These are phyloP conservation scores for Drepana falcataria DNA, from an alignment of 2,888 invertebrate species.

Conservation along the genomic window DNA sequence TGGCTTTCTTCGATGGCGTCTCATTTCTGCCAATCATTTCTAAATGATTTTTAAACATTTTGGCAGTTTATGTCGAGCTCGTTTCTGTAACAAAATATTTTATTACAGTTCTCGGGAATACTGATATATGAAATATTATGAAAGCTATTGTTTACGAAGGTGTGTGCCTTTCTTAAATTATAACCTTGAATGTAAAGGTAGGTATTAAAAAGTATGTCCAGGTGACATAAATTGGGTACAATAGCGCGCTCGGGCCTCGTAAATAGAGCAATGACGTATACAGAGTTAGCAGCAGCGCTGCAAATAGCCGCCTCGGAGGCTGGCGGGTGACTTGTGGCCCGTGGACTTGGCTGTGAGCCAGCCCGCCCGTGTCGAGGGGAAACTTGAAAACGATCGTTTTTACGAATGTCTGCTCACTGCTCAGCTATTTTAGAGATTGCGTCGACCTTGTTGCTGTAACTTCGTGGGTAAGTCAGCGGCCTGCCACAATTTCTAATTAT, in stretches of 20 bases:
- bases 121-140: no score
- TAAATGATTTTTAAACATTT: conserved; percentile 94
- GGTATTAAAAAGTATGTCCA: conserved; percentile 43
- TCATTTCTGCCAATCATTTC: conserved; percentile 97
- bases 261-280: conserved; percentile 74
- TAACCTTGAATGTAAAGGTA: conserved; percentile 46
- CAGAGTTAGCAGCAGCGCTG: conserved; percentile 56
- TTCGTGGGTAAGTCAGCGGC: conserved; percentile 53
- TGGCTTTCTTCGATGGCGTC: conserved; percentile 94
- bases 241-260: conserved; percentile 54
- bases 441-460: conserved; percentile 65
- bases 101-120: conserved; percentile 1
- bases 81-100: conserved; percentile 80
- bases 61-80: conserved; percentile 86
- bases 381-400: conserved; percentile 69
- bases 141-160: neutral
- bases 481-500: conserved; percentile 56
- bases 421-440: conserved; percentile 65
- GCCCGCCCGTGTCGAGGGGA: conserved; percentile 47
- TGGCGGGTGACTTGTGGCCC: conserved; percentile 50
- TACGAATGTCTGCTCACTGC: conserved; percentile 67
- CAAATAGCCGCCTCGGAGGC: conserved; percentile 66
- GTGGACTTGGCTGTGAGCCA: conserved; percentile 56
- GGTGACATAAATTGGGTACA: conserved; percentile 68
- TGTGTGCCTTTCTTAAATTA: conserved; percentile 15